These are phyloP conservation scores for Gobius niger DNA, from an alignment of 2,113 vertebrate genomes.

Conservation along the genomic window DNA sequence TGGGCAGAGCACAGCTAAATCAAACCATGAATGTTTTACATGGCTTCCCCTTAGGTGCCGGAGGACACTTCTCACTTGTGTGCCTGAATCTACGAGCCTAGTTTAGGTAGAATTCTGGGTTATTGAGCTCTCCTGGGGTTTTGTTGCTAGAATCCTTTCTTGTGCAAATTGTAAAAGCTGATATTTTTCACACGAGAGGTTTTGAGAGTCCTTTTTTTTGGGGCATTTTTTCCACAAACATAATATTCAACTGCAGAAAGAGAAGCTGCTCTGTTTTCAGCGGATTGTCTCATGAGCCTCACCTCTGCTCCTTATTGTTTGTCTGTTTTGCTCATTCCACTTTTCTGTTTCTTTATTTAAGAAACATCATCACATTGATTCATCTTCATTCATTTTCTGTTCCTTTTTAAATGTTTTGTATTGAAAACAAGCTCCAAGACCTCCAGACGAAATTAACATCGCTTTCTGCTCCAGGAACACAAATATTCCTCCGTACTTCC, in stretches of 20 bases:
- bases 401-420: neutral
- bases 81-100: constrained; percentile 19
- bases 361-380: neutral
- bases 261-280: constrained; percentile 16
- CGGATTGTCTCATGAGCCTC: constrained; percentile 13
- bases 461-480: too few species aligned
- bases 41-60: constrained; percentile 53
- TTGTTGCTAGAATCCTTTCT: constrained; percentile 6
- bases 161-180: constrained; percentile 1
- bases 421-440: neutral
- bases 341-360: neutral
- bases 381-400: constrained; percentile 8
- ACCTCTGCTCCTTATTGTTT: constrained; percentile 15
- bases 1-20: constrained; percentile 66
- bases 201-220: constrained; percentile 29
- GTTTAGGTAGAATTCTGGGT: constrained; percentile 32
- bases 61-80: constrained; percentile 29
- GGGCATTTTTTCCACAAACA: constrained; percentile 21
- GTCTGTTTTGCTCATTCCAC: constrained; percentile 13
- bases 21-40: constrained; percentile 72
- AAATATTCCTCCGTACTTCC: too few species aligned
- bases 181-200: constrained; percentile 31
- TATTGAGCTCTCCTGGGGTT: constrained; percentile 16
- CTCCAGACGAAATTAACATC: too few species aligned
- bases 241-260: constrained; percentile 17